Conservation (phyloP, 2,888 invertebrate species). For the Eristalinus sepulchralis region DNA sequence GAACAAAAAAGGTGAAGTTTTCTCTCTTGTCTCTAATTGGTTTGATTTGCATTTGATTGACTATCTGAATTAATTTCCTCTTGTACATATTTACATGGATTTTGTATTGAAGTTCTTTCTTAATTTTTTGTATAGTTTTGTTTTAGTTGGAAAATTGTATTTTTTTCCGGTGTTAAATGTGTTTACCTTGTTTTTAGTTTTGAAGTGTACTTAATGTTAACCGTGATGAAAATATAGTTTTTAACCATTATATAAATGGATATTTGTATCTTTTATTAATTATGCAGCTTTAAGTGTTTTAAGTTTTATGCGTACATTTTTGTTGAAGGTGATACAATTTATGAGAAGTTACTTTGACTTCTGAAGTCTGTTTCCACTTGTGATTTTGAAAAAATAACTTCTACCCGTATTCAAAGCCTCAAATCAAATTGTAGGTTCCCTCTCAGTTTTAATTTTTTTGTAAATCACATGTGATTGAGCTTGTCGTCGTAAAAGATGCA, state of each 20-base stretch:
- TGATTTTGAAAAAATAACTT: too few relatives aligned
- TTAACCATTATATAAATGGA: conserved; percentile 49
- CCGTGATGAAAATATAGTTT: conserved; percentile 3
- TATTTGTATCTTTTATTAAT: conserved; percentile 33
- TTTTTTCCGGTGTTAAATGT: conserved; percentile 47
- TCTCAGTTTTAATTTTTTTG: too few relatives aligned
- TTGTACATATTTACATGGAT: conserved; percentile 62
- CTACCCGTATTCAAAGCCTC: too few relatives aligned
- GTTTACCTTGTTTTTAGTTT: conserved; percentile 54
- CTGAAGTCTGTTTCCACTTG: too few relatives aligned
- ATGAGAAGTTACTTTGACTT: too few relatives aligned
- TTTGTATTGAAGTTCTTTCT: conserved; percentile 52
- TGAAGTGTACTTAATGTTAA: conserved; percentile 24
- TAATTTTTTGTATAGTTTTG: conserved; percentile 44
- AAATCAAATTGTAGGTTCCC: too few relatives aligned
- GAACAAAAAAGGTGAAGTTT: conserved; percentile 79
- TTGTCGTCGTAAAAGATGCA: too few relatives aligned
- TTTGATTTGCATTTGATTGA: conserved; percentile 68
- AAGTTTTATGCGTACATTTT: conserved; percentile 3
- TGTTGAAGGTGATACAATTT: conserved; percentile 36
- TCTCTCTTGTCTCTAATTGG: conserved; percentile 75
- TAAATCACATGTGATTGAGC: too few relatives aligned
- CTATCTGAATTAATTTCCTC: conserved; percentile 57
- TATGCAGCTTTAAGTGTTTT: conserved; percentile 62
- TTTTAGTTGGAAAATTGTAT: conserved; percentile 49